Conservation (phyloP, 2,797 vertebrate genomes). For the Acanthurus leucopareius region DNA sequence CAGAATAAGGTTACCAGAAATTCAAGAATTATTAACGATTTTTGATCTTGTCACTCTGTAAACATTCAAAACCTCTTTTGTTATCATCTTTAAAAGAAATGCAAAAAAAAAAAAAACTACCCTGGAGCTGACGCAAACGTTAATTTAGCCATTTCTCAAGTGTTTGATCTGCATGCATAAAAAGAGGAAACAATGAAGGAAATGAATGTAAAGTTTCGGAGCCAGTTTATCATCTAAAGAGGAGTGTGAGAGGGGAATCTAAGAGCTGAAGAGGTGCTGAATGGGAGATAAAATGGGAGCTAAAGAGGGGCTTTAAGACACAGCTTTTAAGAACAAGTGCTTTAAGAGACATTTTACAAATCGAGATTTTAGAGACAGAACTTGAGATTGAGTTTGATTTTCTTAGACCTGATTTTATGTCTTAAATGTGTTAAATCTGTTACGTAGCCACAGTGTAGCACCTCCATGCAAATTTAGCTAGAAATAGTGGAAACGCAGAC, state of each 20-base stretch:
- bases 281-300: neutral
- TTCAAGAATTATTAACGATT: slow-evolving; percentile 15
- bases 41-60: slow-evolving; percentile 6
- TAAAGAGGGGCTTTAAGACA: neutral
- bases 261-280: neutral
- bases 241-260: neutral
- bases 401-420: too few species aligned
- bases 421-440: too few species aligned
- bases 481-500: too few species aligned
- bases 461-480: too few species aligned
- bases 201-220: neutral
- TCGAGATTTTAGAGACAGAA: too few species aligned
- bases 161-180: neutral
- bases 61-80: neutral
- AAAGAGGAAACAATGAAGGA: neutral
- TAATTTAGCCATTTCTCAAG: neutral
- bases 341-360: too few species aligned
- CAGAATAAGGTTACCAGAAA: slow-evolving; percentile 17
- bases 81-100: neutral
- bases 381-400: too few species aligned
- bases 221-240: neutral
- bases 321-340: too few species aligned
- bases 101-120: slow-evolving; percentile 5
- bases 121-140: neutral
- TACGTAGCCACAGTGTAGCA: too few species aligned